phyloP scores from a whole-genome alignment of 2,888 invertebrate species.

The Endomychus coccineus region DNA sequence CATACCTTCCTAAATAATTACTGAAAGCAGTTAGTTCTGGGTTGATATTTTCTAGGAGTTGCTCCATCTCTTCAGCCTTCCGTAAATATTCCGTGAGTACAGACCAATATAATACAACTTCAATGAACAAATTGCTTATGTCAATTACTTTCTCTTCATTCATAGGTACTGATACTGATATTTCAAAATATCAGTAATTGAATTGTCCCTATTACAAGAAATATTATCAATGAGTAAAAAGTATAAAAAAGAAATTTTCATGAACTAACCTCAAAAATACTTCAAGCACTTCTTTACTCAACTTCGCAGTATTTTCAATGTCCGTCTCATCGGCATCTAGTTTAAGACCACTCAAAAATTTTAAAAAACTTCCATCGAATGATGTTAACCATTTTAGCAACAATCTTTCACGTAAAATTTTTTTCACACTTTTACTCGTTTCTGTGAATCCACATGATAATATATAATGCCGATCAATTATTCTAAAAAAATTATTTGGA shows the following conservation, averaged over 20 bases:
- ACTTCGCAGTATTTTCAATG: slow-evolving; percentile 51
- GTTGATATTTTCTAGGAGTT: slow-evolving; percentile 45
- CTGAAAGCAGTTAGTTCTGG: slow-evolving; percentile 52
- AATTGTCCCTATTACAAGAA: slow-evolving; percentile 33
- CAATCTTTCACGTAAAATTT: slow-evolving; percentile 46
- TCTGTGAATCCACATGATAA: slow-evolving; percentile 59
- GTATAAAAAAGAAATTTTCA: not conserved
- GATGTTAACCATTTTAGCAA: slow-evolving; percentile 71
- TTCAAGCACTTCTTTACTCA: slow-evolving; percentile 47
- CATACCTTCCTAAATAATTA: slow-evolving; percentile 47
- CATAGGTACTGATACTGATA: too few species aligned
- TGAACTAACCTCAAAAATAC: slow-evolving; percentile 48
- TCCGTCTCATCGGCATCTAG: slow-evolving; percentile 60
- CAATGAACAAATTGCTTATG: slow-evolving; percentile 40
- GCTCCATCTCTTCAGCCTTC: slow-evolving; percentile 38
- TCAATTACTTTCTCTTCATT: slow-evolving; percentile 41
- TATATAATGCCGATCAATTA: slow-evolving; percentile 56
- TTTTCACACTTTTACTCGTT: slow-evolving; percentile 47
- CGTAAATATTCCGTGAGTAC: slow-evolving; percentile 45
- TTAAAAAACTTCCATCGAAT: slow-evolving; percentile 61
- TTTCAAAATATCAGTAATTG: slow-evolving; percentile 37
- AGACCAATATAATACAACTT: slow-evolving; percentile 51
- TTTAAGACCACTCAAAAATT: slow-evolving; percentile 64
- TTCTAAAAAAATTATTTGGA: slow-evolving; percentile 44
- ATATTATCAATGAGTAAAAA: slow-evolving; percentile 4